Evolutionary conservation across 2,797 vertebrate species (phyloP).

Genomic region (Carcharodon carcharias): DNA sequence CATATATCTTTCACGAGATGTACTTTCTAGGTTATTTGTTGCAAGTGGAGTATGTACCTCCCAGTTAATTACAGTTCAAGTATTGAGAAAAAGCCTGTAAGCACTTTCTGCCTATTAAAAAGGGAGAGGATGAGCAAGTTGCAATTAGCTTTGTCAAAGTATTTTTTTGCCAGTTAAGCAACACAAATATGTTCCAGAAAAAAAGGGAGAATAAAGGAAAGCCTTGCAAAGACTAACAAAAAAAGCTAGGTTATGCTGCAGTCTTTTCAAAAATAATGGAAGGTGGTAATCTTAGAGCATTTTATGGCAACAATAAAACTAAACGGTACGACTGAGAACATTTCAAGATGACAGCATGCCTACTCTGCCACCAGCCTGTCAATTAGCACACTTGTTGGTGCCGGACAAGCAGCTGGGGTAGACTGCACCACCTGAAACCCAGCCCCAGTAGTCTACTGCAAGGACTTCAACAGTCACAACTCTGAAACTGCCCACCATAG

Average conservation of each 20-base stretch:
- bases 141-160: slow-evolving; percentile 14
- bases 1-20: not conserved
- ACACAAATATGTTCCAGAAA: not conserved
- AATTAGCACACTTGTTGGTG: not conserved
- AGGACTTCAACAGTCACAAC: not conserved
- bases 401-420: not conserved
- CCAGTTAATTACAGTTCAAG: not conserved
- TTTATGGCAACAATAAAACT: not conserved
- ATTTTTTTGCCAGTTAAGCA: not conserved
- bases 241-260: too few relatives aligned
- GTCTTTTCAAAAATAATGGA: not conserved
- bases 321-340: not conserved
- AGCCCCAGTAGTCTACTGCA: not conserved
- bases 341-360: not conserved
- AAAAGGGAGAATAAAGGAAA: not conserved
- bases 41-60: not conserved
- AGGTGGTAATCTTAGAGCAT: not conserved
- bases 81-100: not conserved
- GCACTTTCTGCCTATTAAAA: not conserved
- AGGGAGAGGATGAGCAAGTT: not conserved
- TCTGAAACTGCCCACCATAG: not conserved
- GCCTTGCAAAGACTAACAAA: not conserved
- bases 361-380: not conserved
- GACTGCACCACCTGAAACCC: not conserved
- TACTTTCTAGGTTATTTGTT: not conserved